Evolutionary conservation across 92 coral and sea anemone genomes (phyloP).

Genomic region (Epizoanthus stellaris): DNA sequence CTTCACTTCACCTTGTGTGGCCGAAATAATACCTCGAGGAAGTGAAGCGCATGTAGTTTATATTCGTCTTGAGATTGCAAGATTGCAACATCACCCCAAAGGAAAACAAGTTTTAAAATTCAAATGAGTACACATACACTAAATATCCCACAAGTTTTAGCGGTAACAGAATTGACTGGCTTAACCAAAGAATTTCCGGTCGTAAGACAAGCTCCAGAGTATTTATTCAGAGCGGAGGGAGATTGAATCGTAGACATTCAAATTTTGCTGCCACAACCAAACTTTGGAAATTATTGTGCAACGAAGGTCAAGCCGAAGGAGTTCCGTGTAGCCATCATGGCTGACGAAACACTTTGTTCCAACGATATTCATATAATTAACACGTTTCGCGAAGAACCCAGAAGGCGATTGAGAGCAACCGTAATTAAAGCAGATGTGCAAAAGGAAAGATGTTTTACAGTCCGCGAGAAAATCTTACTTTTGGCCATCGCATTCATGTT

Average conservation of each 20-base stretch:
- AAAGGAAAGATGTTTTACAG: conserved; percentile 36
- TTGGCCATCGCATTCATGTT: conserved; percentile 60
- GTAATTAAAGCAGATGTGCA: conserved; percentile 2
- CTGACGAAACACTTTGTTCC: not conserved
- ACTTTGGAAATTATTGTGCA: not conserved
- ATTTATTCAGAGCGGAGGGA: not conserved
- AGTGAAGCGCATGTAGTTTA: not conserved
- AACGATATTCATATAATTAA: not conserved
- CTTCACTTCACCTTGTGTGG: not conserved
- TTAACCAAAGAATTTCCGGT: conserved; percentile 7
- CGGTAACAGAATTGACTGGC: not conserved
- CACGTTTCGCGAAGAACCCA: not conserved
- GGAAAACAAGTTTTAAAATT: conserved; percentile 44
- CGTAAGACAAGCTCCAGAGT: not conserved
- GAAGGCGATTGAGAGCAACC: not conserved
- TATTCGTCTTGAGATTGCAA: not conserved
- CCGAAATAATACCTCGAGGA: not conserved
- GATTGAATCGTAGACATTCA: not conserved
- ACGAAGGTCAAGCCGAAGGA: not conserved
- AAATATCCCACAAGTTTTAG: not conserved
- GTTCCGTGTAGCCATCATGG: conserved; percentile 17
- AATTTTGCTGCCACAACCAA: not conserved
- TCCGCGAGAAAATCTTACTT: conserved; percentile 62
- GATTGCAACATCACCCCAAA: conserved; percentile 15
- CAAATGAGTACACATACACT: conserved; percentile 8